Conservation (phyloP, 1,140 invertebrate genomes). For the Vanessa tameamea region DNA sequence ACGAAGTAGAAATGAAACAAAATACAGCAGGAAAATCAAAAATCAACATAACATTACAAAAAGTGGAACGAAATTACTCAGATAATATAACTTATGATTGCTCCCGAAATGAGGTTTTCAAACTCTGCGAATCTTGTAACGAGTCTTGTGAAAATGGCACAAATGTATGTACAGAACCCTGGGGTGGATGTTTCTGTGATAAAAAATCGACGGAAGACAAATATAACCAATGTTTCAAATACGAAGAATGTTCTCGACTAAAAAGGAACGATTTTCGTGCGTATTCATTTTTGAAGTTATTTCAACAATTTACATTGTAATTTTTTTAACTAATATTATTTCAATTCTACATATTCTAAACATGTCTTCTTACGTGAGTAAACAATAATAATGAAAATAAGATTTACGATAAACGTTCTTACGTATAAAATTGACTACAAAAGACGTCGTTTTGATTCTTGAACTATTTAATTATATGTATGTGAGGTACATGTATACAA, state of each 20-base stretch:
- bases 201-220: not conserved
- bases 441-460: no score
- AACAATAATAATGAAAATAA: no score
- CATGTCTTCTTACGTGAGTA: no score
- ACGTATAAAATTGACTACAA: no score
- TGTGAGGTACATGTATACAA: no score
- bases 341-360: no score
- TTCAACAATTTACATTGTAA: not conserved
- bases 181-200: not conserved
- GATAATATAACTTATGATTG: not conserved
- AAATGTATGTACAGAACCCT: not conserved
- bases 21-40: not conserved
- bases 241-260: not conserved
- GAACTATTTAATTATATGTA: no score
- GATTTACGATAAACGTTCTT: no score
- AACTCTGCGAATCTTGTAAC: conserved; percentile 1
- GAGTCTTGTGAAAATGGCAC: not conserved
- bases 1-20: not conserved
- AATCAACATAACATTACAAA: not conserved
- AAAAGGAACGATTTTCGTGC: not conserved
- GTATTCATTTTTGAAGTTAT: not conserved
- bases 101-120: not conserved
- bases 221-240: not conserved
- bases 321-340: no score
- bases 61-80: not conserved